Base-by-base conservation (phyloP, 2,113 vertebrate species). In the Poicephalus meyeri region DNA sequence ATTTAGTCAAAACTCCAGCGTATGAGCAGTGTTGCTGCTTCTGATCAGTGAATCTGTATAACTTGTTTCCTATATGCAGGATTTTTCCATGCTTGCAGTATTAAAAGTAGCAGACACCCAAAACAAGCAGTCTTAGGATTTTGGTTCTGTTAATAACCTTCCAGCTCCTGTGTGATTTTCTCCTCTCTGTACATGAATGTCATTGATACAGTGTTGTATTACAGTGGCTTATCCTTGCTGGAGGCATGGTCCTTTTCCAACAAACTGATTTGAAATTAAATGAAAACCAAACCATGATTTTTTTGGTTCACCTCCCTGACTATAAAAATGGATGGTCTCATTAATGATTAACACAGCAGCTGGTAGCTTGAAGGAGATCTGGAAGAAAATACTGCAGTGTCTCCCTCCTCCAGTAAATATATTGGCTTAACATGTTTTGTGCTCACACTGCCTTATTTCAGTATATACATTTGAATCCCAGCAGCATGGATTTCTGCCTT, bases 301-400 rank as follows among this genome's bases (percentile, higher is more conserved):
- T 93, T 92, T 95, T 91, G 73, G 77, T 96, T 97, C 86, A 89
- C 49, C 77, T 96, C 86, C 83, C 86, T 65, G 72, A 76, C 90
- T 87, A 8, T 82, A 82, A 89, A 95, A 93, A 91, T 58, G 68
- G 88, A 89, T 93, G 58, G 66, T 96, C 60, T 96, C 83, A 87
- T 95, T 96, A 96, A 96, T 92, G 88, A 94, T 96, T 96, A 95
- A 96, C 53, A 37, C 14, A 72, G 61, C 91, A 96, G 86, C 89
- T 81, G 82, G 77, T 92, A 76, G 69, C 80, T 93, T 70, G 84
- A 42, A 89, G 88, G 56, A 66, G 73, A 79, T 65, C 63, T 79
- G 46, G 80, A 86, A 85, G 69, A 93, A 90, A 81, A 81, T n/a
- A 82, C 63, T 87, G 80, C 65, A 72, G 16, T 69, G 58, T 87